Conservation (phyloP, 2,797 vertebrate species). For the Setipinna tenuifilis region DNA sequence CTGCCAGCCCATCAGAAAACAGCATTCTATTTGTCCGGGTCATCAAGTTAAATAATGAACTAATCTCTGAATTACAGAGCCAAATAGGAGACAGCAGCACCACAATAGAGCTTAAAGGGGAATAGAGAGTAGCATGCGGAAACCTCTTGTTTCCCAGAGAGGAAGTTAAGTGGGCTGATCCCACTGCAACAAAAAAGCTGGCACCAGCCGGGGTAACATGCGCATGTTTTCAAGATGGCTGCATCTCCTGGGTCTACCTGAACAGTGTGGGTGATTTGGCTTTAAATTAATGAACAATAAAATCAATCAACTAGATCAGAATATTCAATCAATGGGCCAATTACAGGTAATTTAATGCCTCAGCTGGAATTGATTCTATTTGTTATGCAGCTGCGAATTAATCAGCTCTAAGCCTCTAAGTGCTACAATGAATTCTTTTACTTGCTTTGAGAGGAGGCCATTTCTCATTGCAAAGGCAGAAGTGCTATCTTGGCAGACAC, state of each 20-base stretch:
- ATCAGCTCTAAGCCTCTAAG: conserved; percentile 59
- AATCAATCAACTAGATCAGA: conserved; percentile 72
- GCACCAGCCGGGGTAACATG: conserved; percentile 52
- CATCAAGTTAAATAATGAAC: neutral
- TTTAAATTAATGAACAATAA: conserved; percentile 74
- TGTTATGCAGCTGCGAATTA: conserved; percentile 69
- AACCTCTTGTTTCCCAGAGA: conserved; percentile 42
- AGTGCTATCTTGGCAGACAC: neutral
- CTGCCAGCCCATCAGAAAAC: too few relatives aligned
- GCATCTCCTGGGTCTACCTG: conserved; percentile 45
- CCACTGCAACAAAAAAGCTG: neutral
- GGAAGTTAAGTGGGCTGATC: neutral
- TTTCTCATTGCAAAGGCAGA: conserved; percentile 2
- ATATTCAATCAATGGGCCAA: conserved; percentile 69
- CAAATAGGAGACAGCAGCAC: neutral
- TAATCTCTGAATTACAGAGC: neutral
- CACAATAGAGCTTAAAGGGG: neutral
- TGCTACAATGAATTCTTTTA: neutral
- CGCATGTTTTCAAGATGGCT: conserved; percentile 43
- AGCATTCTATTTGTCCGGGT: neutral
- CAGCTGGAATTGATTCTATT: conserved; percentile 71
- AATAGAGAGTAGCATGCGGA: neutral
- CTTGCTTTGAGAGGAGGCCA: neutral
- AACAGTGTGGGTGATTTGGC: conserved; percentile 51
- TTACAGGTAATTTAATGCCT: conserved; percentile 71